Percentiles rank a stretch among this genome's conserved stretches.
Conservation (phyloP, 2,888 invertebrate species). For the Troides aeacus region DNA sequence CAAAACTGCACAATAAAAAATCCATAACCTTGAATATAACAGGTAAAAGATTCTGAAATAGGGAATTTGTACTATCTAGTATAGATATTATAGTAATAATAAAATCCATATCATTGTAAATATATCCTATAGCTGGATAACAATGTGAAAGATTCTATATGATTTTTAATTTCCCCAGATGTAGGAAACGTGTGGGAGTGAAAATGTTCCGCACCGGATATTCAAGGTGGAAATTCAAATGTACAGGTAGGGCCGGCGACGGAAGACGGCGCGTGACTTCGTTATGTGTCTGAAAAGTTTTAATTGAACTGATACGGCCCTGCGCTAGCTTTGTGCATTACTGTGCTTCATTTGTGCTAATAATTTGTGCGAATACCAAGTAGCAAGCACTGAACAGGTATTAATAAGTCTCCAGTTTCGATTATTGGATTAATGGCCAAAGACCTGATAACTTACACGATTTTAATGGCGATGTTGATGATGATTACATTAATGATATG, state of each 20-base stretch:
- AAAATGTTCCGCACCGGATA: slow-evolving; percentile 14
- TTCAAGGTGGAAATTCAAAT: slow-evolving; percentile 18
- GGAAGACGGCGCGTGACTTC: slow-evolving; percentile 30
- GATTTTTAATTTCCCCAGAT: slow-evolving; percentile 3
- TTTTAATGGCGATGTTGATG: no score
- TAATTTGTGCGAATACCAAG: neutral
- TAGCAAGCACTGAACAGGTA: no score
- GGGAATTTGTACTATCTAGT: no score
- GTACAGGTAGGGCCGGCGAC: slow-evolving; percentile 7
- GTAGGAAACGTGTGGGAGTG: slow-evolving; percentile 1
- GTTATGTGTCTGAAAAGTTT: slow-evolving; percentile 35
- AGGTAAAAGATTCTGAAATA: no score
- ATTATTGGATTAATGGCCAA: no score
- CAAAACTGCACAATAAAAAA: no score
- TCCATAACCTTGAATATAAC: no score
- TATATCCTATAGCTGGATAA: neutral
- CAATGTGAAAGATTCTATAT: neutral
- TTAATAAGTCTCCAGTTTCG: no score
- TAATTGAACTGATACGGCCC: slow-evolving; percentile 31
- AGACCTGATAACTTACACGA: no score
- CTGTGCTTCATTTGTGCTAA: slow-evolving; percentile 5
- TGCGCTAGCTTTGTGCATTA: slow-evolving; percentile 3
- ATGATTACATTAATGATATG: no score
- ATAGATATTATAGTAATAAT: no score
- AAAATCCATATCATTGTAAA: neutral